phyloP scores from a whole-genome alignment of 2,113 vertebrate genomes.

The Myocastor coypus region DNA sequence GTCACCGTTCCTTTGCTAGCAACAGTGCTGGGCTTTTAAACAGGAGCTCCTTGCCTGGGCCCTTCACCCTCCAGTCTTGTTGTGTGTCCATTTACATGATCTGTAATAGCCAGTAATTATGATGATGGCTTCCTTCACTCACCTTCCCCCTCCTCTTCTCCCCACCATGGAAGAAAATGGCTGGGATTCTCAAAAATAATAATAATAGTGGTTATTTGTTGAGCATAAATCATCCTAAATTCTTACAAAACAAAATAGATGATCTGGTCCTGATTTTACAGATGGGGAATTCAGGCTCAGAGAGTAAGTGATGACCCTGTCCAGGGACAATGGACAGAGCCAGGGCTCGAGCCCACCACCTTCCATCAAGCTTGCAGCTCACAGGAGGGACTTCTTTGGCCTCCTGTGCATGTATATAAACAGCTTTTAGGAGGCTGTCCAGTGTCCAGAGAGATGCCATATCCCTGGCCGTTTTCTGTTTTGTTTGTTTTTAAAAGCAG shows the following conservation, averaged over 20 bases:
- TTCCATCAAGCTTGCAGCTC: background rate
- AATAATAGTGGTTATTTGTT: background rate
- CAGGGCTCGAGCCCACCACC: background rate
- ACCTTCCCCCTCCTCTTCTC: background rate
- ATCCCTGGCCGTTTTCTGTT: background rate
- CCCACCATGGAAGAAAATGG: background rate
- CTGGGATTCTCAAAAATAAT: constrained; percentile 25
- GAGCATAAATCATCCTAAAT: background rate
- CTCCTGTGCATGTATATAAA: background rate
- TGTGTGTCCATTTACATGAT: constrained; percentile 28
- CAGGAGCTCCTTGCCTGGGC: background rate
- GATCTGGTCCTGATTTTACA: background rate
- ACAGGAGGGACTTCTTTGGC: background rate
- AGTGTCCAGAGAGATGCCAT: background rate
- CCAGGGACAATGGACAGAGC: background rate
- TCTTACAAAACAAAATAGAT: background rate
- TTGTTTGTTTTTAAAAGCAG: background rate
- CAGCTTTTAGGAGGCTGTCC: background rate
- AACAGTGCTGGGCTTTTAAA: constrained; percentile 28
- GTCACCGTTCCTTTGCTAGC: constrained; percentile 29
- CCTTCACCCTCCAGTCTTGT: background rate
- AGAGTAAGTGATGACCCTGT: background rate
- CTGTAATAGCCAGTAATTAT: constrained; percentile 43
- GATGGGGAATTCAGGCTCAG: background rate
- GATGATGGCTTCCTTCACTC: constrained; percentile 21